Evolutionary conservation across 2,113 vertebrate species (phyloP), one percentile per base, ranked within the genome.

Genomic region (Anser cygnoides): DNA sequence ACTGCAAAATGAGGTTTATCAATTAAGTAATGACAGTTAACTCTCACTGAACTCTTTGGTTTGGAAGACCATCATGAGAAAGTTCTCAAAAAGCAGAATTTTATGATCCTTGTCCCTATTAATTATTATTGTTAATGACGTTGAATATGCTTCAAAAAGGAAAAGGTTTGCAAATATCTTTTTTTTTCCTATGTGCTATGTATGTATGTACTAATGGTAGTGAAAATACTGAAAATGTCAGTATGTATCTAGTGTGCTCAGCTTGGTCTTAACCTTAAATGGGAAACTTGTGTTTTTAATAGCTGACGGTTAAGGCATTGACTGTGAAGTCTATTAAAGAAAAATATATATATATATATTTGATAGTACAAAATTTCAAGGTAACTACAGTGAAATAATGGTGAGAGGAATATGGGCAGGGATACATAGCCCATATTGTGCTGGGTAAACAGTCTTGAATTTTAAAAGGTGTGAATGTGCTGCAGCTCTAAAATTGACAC

Each of bases 201-300:
- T 90, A 33, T 85, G 20, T 17, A 44, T 44, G 29, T 11, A 18
- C 5, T 54, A 54, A 35, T 9, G n/a, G 21, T 61, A 84, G 10
- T 67, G 29, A 25, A 90, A 85, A 11, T 89, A 16, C 4, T 76
- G 62, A 68, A 59, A 89, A 67, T 10, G 12, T 68, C 6, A 66
- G 0, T 46, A 13, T n/a, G 11, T 11, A 68, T 74, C 13, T 75
- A 41, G 33, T 1, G 6, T 2, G 2, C 44, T 70, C 11, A 55
- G 17, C 5, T 4, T 65, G 11, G 31, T 71, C 6, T 86, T 52
- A 50, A 23, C 6, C 9, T 89, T 70, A 82, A 87, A 54, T 50
- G 11, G 13, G 3, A 57, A 85, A 58, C 39, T 25, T 82, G 2
- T n/a, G 16, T 37, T 57, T 33, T 81, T 63, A 61, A 61, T 26